phyloP scores from a whole-genome alignment of 2,797 vertebrate species.

The Simalia tracyae region DNA sequence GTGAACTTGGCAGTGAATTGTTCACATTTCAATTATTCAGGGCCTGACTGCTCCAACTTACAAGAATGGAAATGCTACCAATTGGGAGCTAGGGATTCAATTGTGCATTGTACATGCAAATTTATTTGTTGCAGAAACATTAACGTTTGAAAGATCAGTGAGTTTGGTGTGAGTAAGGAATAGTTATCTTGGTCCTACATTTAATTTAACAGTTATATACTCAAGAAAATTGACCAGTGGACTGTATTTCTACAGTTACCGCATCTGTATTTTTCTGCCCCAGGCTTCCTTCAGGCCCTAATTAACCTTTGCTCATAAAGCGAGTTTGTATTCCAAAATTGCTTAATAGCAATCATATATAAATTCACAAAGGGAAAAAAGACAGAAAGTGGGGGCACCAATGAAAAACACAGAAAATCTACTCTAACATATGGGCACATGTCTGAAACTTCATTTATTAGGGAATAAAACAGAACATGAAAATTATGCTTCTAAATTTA shows the following conservation, averaged over 20 bases:
- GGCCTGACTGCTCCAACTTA: background rate
- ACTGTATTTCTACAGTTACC: slow-evolving; percentile 31
- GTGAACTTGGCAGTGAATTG: background rate
- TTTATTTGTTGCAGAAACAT: slow-evolving; percentile 22
- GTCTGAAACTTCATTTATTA: slow-evolving; percentile 20
- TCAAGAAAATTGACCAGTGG: slow-evolving; percentile 10
- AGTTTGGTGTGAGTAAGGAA: background rate
- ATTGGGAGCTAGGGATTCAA: background rate
- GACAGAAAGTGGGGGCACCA: slow-evolving; percentile 3
- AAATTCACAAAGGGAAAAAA: background rate
- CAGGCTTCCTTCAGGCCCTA: slow-evolving; percentile 54
- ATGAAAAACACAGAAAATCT: background rate
- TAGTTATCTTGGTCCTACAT: slow-evolving; percentile 15
- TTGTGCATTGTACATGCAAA: background rate
- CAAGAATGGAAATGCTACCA: background rate
- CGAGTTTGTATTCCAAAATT: slow-evolving; percentile 29
- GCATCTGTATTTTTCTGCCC: slow-evolving; percentile 32
- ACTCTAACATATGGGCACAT: background rate
- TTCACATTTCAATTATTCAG: background rate
- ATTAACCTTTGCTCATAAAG: slow-evolving; percentile 57
- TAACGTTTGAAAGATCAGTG: slow-evolving; percentile 13
- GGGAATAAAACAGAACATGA: slow-evolving; percentile 8
- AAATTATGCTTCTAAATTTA: slow-evolving; percentile 19
- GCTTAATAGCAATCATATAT: slow-evolving; percentile 31
- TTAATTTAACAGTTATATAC: slow-evolving; percentile 16